A percentile compares a stretch with the other conserved stretches of the same genome.
phyloP scores from a whole-genome alignment of 1,140 invertebrate genomes.

The Diorhabda elongata region DNA sequence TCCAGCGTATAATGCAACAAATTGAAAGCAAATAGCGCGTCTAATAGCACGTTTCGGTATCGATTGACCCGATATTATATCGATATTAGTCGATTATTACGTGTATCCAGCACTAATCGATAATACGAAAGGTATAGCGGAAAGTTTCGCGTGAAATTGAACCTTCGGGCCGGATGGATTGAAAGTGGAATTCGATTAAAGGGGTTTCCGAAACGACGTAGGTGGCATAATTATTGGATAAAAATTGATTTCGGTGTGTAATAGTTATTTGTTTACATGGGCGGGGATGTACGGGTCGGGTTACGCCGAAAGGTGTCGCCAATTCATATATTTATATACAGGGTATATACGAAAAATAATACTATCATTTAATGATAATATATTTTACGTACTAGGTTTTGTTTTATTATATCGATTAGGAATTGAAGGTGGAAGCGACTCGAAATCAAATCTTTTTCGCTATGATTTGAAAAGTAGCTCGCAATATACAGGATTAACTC shows the following conservation, averaged over 20 bases:
- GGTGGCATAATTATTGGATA: constrained; percentile 24
- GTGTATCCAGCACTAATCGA: constrained; percentile 24
- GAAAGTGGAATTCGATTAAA: constrained; percentile 6
- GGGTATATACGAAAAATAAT: too few relatives aligned
- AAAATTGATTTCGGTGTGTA: constrained; percentile 25
- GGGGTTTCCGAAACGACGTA: constrained; percentile 11
- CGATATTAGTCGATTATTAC: constrained; percentile 26
- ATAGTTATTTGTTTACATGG: constrained; percentile 24
- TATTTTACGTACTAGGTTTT: too few relatives aligned
- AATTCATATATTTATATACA: too few relatives aligned
- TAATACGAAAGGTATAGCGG: constrained; percentile 18
- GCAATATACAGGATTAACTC: too few relatives aligned
- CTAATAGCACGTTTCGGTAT: constrained; percentile 21
- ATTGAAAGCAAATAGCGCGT: constrained; percentile 18
- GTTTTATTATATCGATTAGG: too few relatives aligned
- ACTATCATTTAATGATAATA: too few relatives aligned
- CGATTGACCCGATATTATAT: constrained; percentile 25
- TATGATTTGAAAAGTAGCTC: too few relatives aligned
- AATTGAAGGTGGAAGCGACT: too few relatives aligned
- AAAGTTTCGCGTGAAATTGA: constrained; percentile 11
- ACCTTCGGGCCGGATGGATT: constrained; percentile 13
- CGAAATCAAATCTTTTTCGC: too few relatives aligned
- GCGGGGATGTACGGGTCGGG: neutral
- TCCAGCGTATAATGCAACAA: constrained; percentile 14
- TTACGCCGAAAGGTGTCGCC: too few relatives aligned